These are phyloP conservation scores for Porites australiensis DNA, from an alignment of 64 coral and sea anemone species.

Conservation along the genomic window DNA sequence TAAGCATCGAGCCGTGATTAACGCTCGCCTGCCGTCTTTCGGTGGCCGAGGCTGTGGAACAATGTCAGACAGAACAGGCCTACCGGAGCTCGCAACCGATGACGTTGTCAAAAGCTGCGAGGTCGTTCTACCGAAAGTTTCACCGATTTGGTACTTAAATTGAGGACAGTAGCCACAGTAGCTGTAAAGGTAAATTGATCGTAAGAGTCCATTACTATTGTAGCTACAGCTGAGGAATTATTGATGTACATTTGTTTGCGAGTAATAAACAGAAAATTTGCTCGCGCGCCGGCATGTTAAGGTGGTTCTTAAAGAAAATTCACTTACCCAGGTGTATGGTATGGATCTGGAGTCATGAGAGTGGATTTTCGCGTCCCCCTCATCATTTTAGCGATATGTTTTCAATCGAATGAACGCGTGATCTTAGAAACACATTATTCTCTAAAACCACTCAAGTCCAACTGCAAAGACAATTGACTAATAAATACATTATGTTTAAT, in stretches of 20 bases:
- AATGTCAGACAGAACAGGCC: constrained; percentile 79
- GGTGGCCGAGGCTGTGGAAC: constrained; percentile 70
- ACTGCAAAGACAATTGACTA: constrained; percentile 29
- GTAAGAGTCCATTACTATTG: not conserved
- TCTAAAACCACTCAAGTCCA: constrained; percentile 14
- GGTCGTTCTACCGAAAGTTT: constrained; percentile 94
- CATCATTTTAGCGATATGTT: not conserved
- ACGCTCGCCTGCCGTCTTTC: constrained; percentile 64
- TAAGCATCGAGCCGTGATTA: constrained; percentile 67
- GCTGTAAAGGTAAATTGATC: constrained; percentile 57
- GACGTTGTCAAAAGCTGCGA: constrained; percentile 78
- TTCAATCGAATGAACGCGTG: not conserved
- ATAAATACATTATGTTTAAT: constrained; percentile 54
- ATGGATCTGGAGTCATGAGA: constrained; percentile 97
- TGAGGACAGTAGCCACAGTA: constrained; percentile 98
- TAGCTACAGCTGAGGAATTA: no score
- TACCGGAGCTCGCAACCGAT: constrained; percentile 81
- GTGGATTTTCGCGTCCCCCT: constrained; percentile 85
- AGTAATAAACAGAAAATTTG: not conserved
- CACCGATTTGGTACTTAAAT: constrained; percentile 99
- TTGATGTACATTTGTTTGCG: not conserved
- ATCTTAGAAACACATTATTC: constrained; percentile 31
- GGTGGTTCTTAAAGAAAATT: not conserved
- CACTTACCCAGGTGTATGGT: constrained; percentile 96
- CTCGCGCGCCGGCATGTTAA: not conserved